A percentile compares a stretch with the other conserved stretches of the same genome.
phyloP scores from a whole-genome alignment of 92 coral and sea anemone species.

The Epizoanthus rinbou region DNA sequence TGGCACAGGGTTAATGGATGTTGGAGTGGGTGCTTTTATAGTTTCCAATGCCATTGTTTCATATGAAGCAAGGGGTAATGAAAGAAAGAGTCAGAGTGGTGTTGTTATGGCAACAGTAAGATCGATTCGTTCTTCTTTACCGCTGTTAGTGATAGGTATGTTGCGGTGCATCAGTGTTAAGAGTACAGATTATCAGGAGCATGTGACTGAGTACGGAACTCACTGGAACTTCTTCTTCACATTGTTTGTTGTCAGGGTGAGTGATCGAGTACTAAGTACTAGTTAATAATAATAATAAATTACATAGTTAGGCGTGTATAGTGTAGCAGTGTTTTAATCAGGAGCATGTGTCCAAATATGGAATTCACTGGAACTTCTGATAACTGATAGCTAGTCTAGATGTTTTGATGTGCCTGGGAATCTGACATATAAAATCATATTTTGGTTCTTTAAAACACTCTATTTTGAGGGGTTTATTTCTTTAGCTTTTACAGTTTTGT shows the following conservation, averaged over 20 bases:
- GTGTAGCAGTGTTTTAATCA: too few relatives aligned
- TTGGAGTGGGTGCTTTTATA: slow-evolving; percentile 95
- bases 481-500: not conserved
- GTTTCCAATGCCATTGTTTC: slow-evolving; percentile 94
- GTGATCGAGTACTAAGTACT: not conserved
- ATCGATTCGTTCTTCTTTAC: slow-evolving; percentile 76
- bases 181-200: slow-evolving; percentile 94
- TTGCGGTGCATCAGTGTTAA: slow-evolving; percentile 76
- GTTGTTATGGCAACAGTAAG: slow-evolving; percentile 40
- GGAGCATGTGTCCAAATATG: too few relatives aligned
- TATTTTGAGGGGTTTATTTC: not conserved
- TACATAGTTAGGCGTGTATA: not conserved
- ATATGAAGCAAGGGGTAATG: slow-evolving; percentile 75
- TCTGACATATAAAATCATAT: too few relatives aligned
- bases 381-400: too few relatives aligned
- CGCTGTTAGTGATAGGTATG: slow-evolving; percentile 80
- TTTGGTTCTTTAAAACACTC: not conserved
- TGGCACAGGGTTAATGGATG: slow-evolving; percentile 95
- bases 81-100: not conserved
- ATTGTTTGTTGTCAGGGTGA: slow-evolving; percentile 83
- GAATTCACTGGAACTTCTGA: too few relatives aligned
- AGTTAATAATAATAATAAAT: not conserved
- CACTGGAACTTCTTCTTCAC: slow-evolving; percentile 99
- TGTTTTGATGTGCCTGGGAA: too few relatives aligned
- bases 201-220: slow-evolving; percentile 90